Evolutionary conservation across 53 echinoderm and acorn worm species (phyloP), one percentile per base, ranked within the genome.

Genomic region (Zoroaster sp.): DNA sequence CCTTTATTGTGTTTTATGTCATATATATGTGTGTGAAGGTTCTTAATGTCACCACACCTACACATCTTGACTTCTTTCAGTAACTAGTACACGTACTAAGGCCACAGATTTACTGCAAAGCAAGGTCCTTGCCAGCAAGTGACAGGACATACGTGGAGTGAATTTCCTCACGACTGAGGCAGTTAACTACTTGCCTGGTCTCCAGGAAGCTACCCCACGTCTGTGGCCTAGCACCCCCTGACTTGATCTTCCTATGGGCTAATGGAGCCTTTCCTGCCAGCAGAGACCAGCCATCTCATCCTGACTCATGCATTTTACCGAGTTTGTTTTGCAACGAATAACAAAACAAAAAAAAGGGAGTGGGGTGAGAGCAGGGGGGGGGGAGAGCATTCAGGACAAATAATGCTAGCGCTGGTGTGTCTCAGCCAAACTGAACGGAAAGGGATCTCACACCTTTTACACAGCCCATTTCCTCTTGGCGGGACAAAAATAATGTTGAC

Each of bases 111-210:
- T 18, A 13, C 6, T 12, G 35, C 35, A 34, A 71, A 18, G 71
- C 38, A 71, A 34, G 38, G 71, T 13, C 74, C 25, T 13, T n/a
- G 69, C 81, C 69, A 85, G 85, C 52, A 51, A 69, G 85, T 51
- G 85, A 36, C 85, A 85, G 85, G 85, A 85, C 69, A 70, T 85
- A 85, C 85, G 85, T 85, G 85, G 85, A 85, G 85, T 70, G 85
- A 85, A 85, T 85, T 85, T 85, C 85, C 85, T 85, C 69, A 51
- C 70, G 36, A 45, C 46, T 71, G 70, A 17, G 71, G 85, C 85
- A 85, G 71, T 47, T 85, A 85, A 85, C 52, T 31, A 85, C 70
- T 70, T 51, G 35, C 67, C 30, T 85, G 69, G 71, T 85, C 85
- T 85, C 70, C 85, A 85, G 85, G 85, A 85, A 85, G 51, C 71